Evolutionary conservation across 1,140 invertebrate genomes (phyloP).

Genomic region (Oncopodura yosiiana): DNA sequence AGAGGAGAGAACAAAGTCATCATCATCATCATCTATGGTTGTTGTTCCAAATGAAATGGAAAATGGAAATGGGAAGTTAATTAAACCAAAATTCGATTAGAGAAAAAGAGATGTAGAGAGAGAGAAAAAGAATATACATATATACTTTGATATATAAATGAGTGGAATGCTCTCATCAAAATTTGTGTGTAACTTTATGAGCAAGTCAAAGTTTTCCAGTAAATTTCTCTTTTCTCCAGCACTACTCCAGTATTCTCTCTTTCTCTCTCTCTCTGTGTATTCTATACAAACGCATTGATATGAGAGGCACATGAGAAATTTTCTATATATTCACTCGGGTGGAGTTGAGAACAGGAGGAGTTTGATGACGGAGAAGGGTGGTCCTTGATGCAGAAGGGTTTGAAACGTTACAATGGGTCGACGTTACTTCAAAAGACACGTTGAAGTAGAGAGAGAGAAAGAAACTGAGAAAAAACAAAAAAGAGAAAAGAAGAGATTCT

Average conservation of each 20-base stretch:
- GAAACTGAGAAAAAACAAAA: too few relatives aligned
- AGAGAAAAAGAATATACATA: background rate
- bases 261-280: background rate
- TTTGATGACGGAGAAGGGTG: too few relatives aligned
- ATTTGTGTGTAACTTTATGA: slow-evolving; percentile 27
- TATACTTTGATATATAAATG: background rate
- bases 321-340: too few relatives aligned
- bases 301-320: too few relatives aligned
- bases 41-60: background rate
- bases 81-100: slow-evolving; percentile 34
- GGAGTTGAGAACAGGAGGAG: too few relatives aligned
- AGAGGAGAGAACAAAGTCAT: too few relatives aligned
- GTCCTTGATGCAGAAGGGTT: too few relatives aligned
- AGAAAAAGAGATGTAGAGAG: background rate
- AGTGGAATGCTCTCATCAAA: slow-evolving; percentile 26
- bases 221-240: slow-evolving; percentile 23
- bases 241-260: background rate
- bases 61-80: slow-evolving; percentile 27
- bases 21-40: background rate
- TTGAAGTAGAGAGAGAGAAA: too few relatives aligned
- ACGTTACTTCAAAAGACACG: too few relatives aligned
- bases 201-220: slow-evolving; percentile 31
- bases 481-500: too few relatives aligned
- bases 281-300: too few relatives aligned
- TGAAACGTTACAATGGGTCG: too few relatives aligned